Conservation (phyloP, 2,113 vertebrate genomes). For the Sinocyclocheilus anophthalmus region DNA sequence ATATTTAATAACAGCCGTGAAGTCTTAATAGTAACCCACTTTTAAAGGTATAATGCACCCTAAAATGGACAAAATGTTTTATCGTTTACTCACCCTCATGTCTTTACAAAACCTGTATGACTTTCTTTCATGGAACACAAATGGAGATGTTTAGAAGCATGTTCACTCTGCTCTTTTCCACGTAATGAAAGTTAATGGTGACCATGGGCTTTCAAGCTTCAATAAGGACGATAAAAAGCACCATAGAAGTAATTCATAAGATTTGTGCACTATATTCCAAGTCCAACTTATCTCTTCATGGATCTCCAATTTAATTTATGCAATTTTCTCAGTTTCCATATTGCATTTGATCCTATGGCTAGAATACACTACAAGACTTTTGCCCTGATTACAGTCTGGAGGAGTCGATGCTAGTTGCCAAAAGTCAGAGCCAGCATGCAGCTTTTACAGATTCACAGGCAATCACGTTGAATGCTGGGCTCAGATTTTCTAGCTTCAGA, state of each 20-base stretch:
- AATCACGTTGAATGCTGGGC: neutral
- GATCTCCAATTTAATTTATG: neutral
- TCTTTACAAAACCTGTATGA: neutral
- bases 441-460: neutral
- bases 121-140: neutral
- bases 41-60: slow-evolving; percentile 1
- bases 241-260: neutral
- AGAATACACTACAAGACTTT: neutral
- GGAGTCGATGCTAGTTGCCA: neutral
- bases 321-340: neutral
- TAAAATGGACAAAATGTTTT: neutral
- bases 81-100: neutral
- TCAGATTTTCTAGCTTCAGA: neutral
- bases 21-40: neutral
- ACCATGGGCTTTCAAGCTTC: neutral
- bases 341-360: neutral
- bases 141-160: neutral
- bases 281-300: neutral
- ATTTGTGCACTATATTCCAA: neutral
- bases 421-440: neutral
- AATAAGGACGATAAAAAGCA: neutral
- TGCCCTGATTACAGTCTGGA: neutral
- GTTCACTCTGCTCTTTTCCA: neutral
- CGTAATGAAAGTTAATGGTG: neutral
- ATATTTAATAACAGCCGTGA: neutral